Conservation (phyloP, 2,888 invertebrate genomes). For the Troides aeacus region DNA sequence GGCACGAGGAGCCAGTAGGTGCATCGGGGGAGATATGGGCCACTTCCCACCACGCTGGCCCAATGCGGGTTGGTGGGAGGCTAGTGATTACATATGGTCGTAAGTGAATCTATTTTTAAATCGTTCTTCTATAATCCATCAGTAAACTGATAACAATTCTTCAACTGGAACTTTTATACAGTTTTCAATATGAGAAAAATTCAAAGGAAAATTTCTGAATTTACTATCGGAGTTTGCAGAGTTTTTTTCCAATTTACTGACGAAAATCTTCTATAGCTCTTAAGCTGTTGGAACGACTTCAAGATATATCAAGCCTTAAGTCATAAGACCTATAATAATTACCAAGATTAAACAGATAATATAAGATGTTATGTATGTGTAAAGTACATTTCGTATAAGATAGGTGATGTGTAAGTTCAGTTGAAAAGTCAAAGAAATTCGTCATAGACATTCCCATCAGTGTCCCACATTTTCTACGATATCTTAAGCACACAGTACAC, state of each 20-base stretch:
- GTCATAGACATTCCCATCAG: not conserved
- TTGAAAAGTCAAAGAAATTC: not conserved
- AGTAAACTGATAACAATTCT: no score
- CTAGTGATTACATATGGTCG: no score
- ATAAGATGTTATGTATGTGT: not conserved
- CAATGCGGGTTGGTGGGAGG: no score
- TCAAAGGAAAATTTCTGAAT: not conserved
- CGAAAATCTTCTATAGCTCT: not conserved
- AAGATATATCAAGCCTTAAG: not conserved
- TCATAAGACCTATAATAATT: no score
- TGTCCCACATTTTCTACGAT: not conserved
- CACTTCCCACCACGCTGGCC: no score
- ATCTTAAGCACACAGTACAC: not conserved
- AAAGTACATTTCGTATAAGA: not conserved
- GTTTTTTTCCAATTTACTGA: not conserved
- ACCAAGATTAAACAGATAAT: no score
- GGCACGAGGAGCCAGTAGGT: no score
- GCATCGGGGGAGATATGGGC: no score
- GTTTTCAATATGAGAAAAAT: not conserved
- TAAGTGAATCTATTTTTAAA: no score
- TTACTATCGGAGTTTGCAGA: not conserved
- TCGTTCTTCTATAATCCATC: no score
- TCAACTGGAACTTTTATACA: not conserved
- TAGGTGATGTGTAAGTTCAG: not conserved
- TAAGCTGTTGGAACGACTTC: not conserved